A percentile compares a stretch with the other conserved stretches of the same genome.
Conservation (phyloP, 2,888 invertebrate genomes). For the Pedicia rivosa region DNA sequence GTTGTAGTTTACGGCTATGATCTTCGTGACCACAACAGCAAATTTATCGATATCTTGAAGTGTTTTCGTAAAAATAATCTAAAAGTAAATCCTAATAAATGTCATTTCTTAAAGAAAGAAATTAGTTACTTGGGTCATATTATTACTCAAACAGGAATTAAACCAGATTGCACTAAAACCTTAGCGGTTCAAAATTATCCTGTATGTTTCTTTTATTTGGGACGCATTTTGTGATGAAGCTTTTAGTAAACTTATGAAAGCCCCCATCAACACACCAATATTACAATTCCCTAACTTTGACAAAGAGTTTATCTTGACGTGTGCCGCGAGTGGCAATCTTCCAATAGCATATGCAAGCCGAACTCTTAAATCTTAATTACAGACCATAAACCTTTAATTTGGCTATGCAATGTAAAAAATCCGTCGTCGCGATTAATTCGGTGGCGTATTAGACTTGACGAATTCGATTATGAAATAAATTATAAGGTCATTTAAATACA, state of each 20-base stretch:
- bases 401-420: slow-evolving; percentile 14
- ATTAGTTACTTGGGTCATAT: slow-evolving; percentile 16
- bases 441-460: slow-evolving; percentile 17
- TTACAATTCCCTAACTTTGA: slow-evolving; percentile 17
- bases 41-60: slow-evolving; percentile 14
- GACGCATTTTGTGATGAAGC: slow-evolving; percentile 1
- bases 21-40: slow-evolving; percentile 15
- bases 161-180: slow-evolving; percentile 14
- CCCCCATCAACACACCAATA: slow-evolving; percentile 2
- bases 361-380: slow-evolving; percentile 16
- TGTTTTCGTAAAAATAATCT: slow-evolving; percentile 14
- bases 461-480: slow-evolving; percentile 15
- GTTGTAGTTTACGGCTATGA: slow-evolving; percentile 10
- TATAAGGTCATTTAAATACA: slow-evolving; percentile 13
- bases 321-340: slow-evolving; percentile 17
- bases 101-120: slow-evolving; percentile 16
- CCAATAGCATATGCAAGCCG: slow-evolving; percentile 15
- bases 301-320: slow-evolving; percentile 16
- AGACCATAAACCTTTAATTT: slow-evolving; percentile 17
- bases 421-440: slow-evolving; percentile 14
- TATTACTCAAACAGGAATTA: slow-evolving; percentile 15
- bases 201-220: neutral
- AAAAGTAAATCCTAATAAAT: slow-evolving; percentile 18
- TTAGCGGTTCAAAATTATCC: slow-evolving; percentile 13
- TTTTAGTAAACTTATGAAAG: slow-evolving; percentile 6